Evolutionary conservation across 2,797 vertebrate species (phyloP), one percentile per base, ranked within the genome.

Genomic region (Gadopsis bispinosus): DNA sequence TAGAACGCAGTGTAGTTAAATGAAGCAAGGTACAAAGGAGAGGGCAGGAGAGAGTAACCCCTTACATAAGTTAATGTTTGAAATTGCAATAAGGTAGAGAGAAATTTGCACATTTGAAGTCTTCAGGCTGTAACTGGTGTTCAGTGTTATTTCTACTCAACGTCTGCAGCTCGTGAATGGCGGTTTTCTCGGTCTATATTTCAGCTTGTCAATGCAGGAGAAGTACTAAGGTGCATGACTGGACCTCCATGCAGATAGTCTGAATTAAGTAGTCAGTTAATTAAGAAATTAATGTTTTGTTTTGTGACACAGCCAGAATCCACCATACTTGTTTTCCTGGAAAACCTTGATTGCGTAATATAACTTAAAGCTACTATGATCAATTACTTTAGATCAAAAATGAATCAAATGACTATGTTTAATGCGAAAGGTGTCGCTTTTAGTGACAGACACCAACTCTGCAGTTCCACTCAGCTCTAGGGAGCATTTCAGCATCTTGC

Each of bases 1-100:
- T 14, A 31, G 16, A 41, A 72, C 14, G 11, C 66, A 14, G 35
- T n/a, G 59, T 17, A 31, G 65, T 43, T 51, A 47, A 77, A 58
- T 12, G 37, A 73, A 37, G 47, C 22, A 10, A 29, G 31, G 54
- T 50, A 61, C 77, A 83, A 75, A 74, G 7, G 51, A 78, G 51
- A 80, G 73, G 56, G 45, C 72, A 63, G 75, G 39, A 33, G 45
- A 33, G 50, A 26, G 39, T 56, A 41, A 60, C 58, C 62, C 0
- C n/a, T 54, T 10, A 16, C 29, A 51, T 1, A 19, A n/a, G 51
- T 13, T 69, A 45, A 65, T 20, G 26, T 43, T 31, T 64, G 3
- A 66, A 41, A 43, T 17, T 19, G 3, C 14, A 47, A 67, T 59
- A 33, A 58, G 43, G 41, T 1, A 29, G 6, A 0, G 0, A 31